Evolutionary conservation across 2,888 invertebrate genomes (phyloP), one percentile per base, ranked within the genome.

Genomic region (Zonitis immaculata): DNA sequence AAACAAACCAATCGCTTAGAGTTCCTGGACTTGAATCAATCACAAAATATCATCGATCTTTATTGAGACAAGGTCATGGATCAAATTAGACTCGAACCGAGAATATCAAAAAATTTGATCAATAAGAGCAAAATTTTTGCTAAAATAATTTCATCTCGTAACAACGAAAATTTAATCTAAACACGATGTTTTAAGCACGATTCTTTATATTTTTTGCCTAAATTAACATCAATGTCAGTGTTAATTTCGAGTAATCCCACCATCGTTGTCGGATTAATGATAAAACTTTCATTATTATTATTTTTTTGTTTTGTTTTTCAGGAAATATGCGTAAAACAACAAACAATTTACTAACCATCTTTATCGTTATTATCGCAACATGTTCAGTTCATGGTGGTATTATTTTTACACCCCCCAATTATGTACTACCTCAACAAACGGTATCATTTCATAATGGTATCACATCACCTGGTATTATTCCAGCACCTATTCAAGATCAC

Each of bases 401-500:
- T 6, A 3, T 39, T n/a, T 39, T 39, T 6, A 39, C 39, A 39
- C 1, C 39, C 9, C 11, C 39, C 7, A 39, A 14, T 22, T 9
- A 12, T 39, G 27, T 47, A 42, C 20, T 51, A 6, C 16, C 35
- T 14, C 25, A n/a, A n/a, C n/a, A 22, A 22, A 22, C 35, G 9
- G 28, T 16, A 16, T 44, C 49, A 8, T 39, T 20, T 20, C 39
- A 39, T 42, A 42, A 52, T 8, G 54, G 52, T 16, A 27, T 52
- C 7, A 16, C 46, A 22, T 22, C 22, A 25, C 61, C 62, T 6
- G 62, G 57, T 28, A 54, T 63, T 11, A 47, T 65, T 14, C 49
- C 60, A 4, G 61, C 61, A n/a, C 48, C 58, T 26, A 50, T 60
- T 18, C 61, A 58, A 44, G 47, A 59, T 22, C 60, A 65, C 52